A percentile compares a stretch with the other conserved stretches of the same genome.
Evolutionary conservation across 1,140 invertebrate species (phyloP).

Genomic region (Eufriesea mexicana): DNA sequence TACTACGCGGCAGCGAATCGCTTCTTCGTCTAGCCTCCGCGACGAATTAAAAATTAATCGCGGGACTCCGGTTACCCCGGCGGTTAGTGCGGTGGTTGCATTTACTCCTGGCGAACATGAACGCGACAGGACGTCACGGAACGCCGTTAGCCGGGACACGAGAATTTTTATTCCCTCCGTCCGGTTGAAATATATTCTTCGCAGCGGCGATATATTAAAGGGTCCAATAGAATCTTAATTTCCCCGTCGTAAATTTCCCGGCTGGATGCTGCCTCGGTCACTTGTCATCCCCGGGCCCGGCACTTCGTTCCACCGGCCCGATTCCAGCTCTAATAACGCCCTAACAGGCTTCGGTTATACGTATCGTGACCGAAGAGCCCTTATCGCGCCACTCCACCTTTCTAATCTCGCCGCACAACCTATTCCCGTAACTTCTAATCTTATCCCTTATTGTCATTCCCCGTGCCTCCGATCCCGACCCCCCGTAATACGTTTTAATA

Average conservation of each 20-base stretch:
- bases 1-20: slow-evolving; percentile 3
- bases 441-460: slow-evolving; percentile 24
- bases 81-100: neutral
- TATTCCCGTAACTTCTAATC: slow-evolving; percentile 45
- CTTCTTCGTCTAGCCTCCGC: neutral
- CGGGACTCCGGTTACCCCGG: slow-evolving; percentile 1
- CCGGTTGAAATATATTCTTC: slow-evolving; percentile 9
- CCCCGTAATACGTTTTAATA: slow-evolving; percentile 38
- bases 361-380: neutral
- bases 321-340: slow-evolving; percentile 26
- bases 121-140: neutral
- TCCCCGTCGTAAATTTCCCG: slow-evolving; percentile 20
- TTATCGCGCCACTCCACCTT: slow-evolving; percentile 31
- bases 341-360: slow-evolving; percentile 11
- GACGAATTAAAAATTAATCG: slow-evolving; percentile 39
- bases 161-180: slow-evolving; percentile 10
- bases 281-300: slow-evolving; percentile 15
- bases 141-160: neutral
- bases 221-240: slow-evolving; percentile 45
- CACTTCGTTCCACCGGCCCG: neutral
- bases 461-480: neutral
- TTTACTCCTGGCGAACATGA: slow-evolving; percentile 20
- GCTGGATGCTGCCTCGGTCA: neutral
- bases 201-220: neutral
- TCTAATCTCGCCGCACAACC: slow-evolving; percentile 32